These are phyloP conservation scores for Chymomyza caudatula DNA, from an alignment of 2,888 invertebrate species.

Conservation along the genomic window DNA sequence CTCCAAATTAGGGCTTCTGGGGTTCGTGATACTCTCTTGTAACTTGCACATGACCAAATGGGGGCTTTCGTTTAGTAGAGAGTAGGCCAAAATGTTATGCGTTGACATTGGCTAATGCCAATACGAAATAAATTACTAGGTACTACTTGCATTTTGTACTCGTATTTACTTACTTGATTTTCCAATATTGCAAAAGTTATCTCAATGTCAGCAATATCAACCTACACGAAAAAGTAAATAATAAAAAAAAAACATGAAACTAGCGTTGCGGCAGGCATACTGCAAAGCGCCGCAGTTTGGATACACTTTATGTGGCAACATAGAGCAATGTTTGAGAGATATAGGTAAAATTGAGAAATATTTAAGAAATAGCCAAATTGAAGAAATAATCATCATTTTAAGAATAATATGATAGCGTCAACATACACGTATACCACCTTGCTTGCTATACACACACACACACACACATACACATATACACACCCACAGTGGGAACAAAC, in stretches of 20 bases:
- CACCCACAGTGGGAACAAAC: too few relatives aligned
- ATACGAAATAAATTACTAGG: slow-evolving; percentile 32
- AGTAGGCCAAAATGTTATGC: slow-evolving; percentile 29
- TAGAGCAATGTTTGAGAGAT: too few relatives aligned
- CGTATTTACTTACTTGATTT: slow-evolving; percentile 11
- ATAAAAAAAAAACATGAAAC: not conserved
- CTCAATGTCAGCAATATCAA: slow-evolving; percentile 54
- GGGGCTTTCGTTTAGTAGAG: not conserved
- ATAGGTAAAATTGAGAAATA: too few relatives aligned
- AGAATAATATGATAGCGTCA: too few relatives aligned
- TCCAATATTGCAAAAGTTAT: slow-evolving; percentile 29
- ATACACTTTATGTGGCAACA: not conserved
- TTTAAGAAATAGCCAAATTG: too few relatives aligned
- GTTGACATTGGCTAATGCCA: slow-evolving; percentile 59
- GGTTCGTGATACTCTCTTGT: slow-evolving; percentile 29
- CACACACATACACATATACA: too few relatives aligned
- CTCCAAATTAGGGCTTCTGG: slow-evolving; percentile 40
- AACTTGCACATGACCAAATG: not conserved
- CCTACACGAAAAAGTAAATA: slow-evolving; percentile 41
- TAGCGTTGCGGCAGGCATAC: not conserved
- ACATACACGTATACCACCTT: too few relatives aligned
- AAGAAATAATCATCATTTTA: too few relatives aligned
- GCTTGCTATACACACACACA: too few relatives aligned
- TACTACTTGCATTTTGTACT: slow-evolving; percentile 16
- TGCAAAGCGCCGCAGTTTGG: not conserved